Evolutionary conservation across 2,113 vertebrate genomes (phyloP), one percentile per base, ranked within the genome.

Genomic region (Heterotilapia buettikoferi): DNA sequence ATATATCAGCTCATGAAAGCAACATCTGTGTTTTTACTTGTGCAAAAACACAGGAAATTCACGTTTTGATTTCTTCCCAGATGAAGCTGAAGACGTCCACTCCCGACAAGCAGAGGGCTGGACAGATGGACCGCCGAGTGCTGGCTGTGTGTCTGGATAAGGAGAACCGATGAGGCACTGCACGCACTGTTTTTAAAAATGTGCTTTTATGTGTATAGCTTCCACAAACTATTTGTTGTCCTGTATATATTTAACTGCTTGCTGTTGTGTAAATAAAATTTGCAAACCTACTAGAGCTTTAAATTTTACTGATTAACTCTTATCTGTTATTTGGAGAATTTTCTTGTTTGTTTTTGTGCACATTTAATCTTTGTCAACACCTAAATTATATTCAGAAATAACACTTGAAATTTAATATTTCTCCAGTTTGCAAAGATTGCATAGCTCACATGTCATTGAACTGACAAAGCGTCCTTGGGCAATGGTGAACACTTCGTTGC

Each of bases 71-170:
- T 45, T 7, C 29, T 73, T 56, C 71, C 38, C 85, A 97, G 97
- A 91, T 92, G 92, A 97, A 96, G 89, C 73, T 93, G 85, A 97
- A 96, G 89, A 90, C 82, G 40, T 95, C 96, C 33, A 97, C 95
- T 31, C 96, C 95, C 6, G 96, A 97, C 52, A 96, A 91, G 40
- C 94, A 90, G 87, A 92, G 95, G 36, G 86, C 90, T 3, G 91
- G 92, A 24, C 95, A 94, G 83, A 50, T 93, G 85, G 96, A 96
- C 80, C 90, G 91, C 53, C 90, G 95, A 84, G 90, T 93, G 40
- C 85, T 96, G 78, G 66, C 94, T 19, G 73, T 92, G 31, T 92
- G 94, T 88, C 33, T 96, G 59, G 93, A 97, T 87, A 96, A 97
- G 82, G 96, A 97, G 92, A 97, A 97, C 73, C 7, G 94, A 92